Base-by-base conservation (phyloP, 1,140 invertebrate species). In the Drosophila tani region DNA sequence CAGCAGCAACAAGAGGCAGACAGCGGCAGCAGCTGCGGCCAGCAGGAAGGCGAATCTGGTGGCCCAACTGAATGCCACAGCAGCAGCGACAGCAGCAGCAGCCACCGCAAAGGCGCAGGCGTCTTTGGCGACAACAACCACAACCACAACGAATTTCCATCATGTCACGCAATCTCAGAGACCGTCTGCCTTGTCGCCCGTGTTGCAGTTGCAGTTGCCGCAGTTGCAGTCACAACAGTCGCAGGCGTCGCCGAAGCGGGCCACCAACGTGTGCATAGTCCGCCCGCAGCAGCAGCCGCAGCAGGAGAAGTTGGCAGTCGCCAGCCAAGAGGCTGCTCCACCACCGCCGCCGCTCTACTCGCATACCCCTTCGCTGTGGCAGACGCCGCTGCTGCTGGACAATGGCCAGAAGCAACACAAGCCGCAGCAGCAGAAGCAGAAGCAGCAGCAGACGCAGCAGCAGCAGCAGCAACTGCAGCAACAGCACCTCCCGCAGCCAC, bases 121-220 rank as follows among this genome's bases (percentile, higher is more conserved):
- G 84, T 67, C 84, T 84, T 81, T 81, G 29, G 71, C 70, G 63
- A 63, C 41, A 19, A 55, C 46, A 19, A 55, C 46, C 56, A 53
- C 67, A 79, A 53, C 53, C 63, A 58, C 88, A 79, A 88, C 84
- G 81, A 91, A 91, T 88, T 90, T 84, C 53, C 83, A 91, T 77
- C 79, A 91, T 91, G 86, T 87, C 80, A 87, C 87, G 84, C 85
- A 91, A 91, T 86, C 81, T 79, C 90, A 83, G 69, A 82, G 77
- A 73, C 85, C 74, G 75, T 75, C 69, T 46, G 66, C 70, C 47
- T 59, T 63, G 55, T 51, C 79, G 66, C 73, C 78, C 12, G 63
- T 67, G 66, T 40, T 78, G 65, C 87, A 86, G 60, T 50, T 78
- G 62, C 87, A 86, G 32, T 40, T 73, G 63, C 77, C 80, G 32